Evolutionary conservation across 2,797 vertebrate species (phyloP), one percentile per base, ranked within the genome.

Genomic region (Gambusia yucatana): DNA sequence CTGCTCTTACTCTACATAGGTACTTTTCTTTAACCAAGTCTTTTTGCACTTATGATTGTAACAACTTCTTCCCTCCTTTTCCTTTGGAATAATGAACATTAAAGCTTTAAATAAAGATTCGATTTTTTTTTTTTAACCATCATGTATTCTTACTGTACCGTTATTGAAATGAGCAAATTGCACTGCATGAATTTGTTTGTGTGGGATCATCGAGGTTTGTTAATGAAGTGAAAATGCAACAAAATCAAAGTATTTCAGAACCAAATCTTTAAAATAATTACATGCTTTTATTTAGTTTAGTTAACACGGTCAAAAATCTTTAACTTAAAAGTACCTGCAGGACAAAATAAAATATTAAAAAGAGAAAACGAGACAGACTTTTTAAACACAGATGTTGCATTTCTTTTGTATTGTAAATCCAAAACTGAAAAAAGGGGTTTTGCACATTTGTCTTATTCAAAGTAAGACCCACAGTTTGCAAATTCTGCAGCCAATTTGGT

Each of bases 81-180:
- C 94, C 90, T 95, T 91, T 94, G 81, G 80, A 92, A 41, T 84
- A 86, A 92, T 91, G 84, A 87, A 82, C 82, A 82, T 88, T 86
- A 91, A 89, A 91, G 89, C 82, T 89, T 95, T 90, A 94, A 96
- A 96, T 96, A 96, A 96, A 96, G 95, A 92, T 92, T 94, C 89
- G 91, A 92, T 92, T 94, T 95, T 93, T 95, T 94, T 95, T 94
- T 95, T n/a, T n/a, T n/a, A n/a, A 94, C 93, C 86, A 92, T 88
- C 79, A 92, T 71, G 43, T 50, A 77, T 70, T 91, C 75, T 93
- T 88, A 88, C 77, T 73, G 82, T 90, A 91, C 85, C 90, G 77
- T 89, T 90, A 89, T 94, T 94, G 65, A 90, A 82, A 75, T 73
- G 78, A 76, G 74, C n/a, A 67, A 41, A 67, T 22, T 67, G 20